Conservation (phyloP, 2,888 invertebrate species). For the Exephanes ischioxanthus region DNA sequence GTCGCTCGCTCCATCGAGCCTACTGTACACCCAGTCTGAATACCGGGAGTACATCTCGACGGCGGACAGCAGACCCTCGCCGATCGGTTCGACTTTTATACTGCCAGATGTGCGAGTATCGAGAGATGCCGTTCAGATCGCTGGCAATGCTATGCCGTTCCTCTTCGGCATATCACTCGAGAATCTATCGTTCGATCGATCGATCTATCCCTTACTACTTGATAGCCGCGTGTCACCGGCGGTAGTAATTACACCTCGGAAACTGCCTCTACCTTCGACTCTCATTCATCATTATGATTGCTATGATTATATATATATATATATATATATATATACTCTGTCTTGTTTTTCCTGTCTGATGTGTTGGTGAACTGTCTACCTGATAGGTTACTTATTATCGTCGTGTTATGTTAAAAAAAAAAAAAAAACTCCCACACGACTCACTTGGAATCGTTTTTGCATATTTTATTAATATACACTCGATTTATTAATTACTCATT, state of each 20-base stretch:
- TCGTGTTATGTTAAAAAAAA: neutral
- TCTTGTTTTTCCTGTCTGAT: constrained; percentile 15
- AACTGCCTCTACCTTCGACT: constrained; percentile 54
- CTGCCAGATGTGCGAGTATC: constrained; percentile 38
- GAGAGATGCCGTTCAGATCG: constrained; percentile 16
- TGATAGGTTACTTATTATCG: constrained; percentile 23
- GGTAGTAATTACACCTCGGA: constrained; percentile 67
- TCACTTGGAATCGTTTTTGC: neutral
- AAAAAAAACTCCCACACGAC: neutral
- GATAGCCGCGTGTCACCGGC: constrained; percentile 62
- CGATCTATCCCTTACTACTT: constrained; percentile 52
- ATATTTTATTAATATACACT: neutral
- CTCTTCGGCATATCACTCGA: constrained; percentile 30
- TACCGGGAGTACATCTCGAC: constrained; percentile 7
- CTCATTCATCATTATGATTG: constrained; percentile 63
- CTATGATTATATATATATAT: constrained; percentile 37
- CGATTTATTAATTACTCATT: constrained; percentile 56
- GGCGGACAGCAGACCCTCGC: neutral
- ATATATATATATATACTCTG: constrained; percentile 13
- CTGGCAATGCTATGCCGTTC: constrained; percentile 20
- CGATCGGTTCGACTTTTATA: constrained; percentile 1
- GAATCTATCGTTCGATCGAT: constrained; percentile 49
- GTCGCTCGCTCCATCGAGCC: constrained; percentile 32
- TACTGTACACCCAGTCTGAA: neutral
- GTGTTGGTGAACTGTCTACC: constrained; percentile 34